Evolutionary conservation across 2,888 invertebrate genomes (phyloP).

Genomic region (Scotopteryx bipunctaria): DNA sequence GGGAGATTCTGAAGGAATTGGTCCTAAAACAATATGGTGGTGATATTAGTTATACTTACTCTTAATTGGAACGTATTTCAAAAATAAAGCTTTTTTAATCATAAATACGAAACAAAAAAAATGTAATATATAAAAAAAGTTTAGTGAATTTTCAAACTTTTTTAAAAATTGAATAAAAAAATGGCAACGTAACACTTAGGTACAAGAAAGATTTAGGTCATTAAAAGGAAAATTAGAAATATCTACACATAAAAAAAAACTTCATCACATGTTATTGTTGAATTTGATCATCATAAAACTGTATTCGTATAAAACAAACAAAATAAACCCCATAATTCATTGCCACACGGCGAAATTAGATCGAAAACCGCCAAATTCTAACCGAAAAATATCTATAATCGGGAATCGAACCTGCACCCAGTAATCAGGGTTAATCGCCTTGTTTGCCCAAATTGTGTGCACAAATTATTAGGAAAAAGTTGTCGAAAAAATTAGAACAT

Average conservation of each 20-base stretch:
- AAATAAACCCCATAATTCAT: slow-evolving; percentile 61
- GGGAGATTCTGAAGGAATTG: slow-evolving; percentile 25
- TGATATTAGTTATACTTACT: no score
- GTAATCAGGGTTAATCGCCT: slow-evolving; percentile 73
- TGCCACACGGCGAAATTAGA: slow-evolving; percentile 62
- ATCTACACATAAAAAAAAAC: no score
- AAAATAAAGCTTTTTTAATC: no score
- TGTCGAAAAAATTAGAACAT: slow-evolving; percentile 14
- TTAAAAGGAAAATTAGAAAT: no score
- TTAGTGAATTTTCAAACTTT: no score
- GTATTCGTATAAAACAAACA: slow-evolving; percentile 64
- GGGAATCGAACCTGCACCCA: slow-evolving; percentile 68
- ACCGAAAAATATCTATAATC: slow-evolving; percentile 76
- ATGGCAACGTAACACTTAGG: no score
- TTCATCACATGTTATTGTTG: no score
- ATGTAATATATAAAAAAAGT: no score
- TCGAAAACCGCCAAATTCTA: slow-evolving; percentile 64
- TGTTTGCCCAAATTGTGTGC: slow-evolving; percentile 60
- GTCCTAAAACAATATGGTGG: slow-evolving; percentile 16
- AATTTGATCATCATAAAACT: slow-evolving; percentile 45
- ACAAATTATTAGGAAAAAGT: slow-evolving; percentile 45
- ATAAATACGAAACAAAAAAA: no score
- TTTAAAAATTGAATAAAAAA: no score
- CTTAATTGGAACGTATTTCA: no score
- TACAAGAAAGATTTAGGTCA: no score